Conservation (phyloP, 2,113 vertebrate species). For the Alouatta palliata region DNA sequence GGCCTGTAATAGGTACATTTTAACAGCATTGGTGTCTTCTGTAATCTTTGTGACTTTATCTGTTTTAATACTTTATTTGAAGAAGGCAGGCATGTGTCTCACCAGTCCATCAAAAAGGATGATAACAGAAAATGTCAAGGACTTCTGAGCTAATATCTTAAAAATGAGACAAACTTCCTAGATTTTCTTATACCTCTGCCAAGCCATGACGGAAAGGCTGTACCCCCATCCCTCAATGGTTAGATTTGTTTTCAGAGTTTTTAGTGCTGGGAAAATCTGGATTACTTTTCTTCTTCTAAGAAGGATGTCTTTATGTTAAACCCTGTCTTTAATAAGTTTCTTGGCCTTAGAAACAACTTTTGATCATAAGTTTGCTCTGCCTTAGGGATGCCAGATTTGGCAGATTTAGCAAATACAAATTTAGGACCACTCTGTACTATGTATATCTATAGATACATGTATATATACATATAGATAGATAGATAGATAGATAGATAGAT, state of each 20-base stretch:
- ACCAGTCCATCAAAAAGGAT: not conserved
- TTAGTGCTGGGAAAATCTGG: not conserved
- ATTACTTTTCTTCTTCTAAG: not conserved
- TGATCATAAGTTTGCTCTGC: not conserved
- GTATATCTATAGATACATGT: not conserved
- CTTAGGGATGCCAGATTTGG: not conserved
- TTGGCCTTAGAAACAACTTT: not conserved
- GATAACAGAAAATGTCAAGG: not conserved
- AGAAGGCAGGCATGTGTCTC: not conserved
- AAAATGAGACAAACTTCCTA: not conserved
- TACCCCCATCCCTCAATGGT: fast-evolving
- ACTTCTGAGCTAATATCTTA: not conserved
- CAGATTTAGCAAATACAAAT: slow-evolving; percentile 26
- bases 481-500: too few relatives aligned
- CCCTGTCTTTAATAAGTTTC: not conserved
- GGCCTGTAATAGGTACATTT: not conserved
- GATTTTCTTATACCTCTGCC: not conserved
- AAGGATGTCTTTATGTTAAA: fast-evolving
- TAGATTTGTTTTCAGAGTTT: not conserved
- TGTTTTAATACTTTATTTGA: not conserved
- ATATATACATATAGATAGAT: too few relatives aligned
- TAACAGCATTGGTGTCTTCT: not conserved
- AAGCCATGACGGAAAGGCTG: not conserved
- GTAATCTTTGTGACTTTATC: not conserved
- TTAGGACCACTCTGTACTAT: not conserved